Evolutionary conservation across 1,140 invertebrate species (phyloP), one percentile per base, ranked within the genome.

Genomic region (Saccostrea cuccullata): DNA sequence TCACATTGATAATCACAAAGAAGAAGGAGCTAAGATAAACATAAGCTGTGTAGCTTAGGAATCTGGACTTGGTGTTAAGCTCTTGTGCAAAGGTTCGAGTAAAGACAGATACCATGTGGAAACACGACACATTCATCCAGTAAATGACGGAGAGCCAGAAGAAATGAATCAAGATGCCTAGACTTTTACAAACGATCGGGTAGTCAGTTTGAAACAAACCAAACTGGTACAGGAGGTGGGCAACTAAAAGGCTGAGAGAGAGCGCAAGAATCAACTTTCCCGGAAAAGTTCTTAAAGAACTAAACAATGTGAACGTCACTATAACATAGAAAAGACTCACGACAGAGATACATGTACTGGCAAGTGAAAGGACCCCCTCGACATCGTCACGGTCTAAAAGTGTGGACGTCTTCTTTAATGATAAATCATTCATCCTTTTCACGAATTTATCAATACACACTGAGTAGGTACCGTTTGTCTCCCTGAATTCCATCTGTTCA

Each of bases 41-140:
- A 13, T 77, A 77, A 13, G 30, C 2, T 30, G 26, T 30, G 26
- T 77, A 77, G 30, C 70, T 15, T 26, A 77, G 15, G 12, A 77
- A 30, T 26, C 70, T 77, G 9, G 70, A 77, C 15, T 30, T 30
- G 4, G 23, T 36, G 23, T 77, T 17, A 15, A 36, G 0, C 2
- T 26, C 70, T 23, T 30, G 70, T 4, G 30, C 5, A 13, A 77
- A 30, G 13, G 15, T 30, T 77, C 70, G 23, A 3, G 70, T 77
- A 77, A 77, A 77, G 30, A 88, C 89, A 11, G n/a, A 77, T 36
- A 84, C 87, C 89, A 86, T 88, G 77, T 90, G 89, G n/a, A 88
- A n/a, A n/a, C 84, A 86, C 55, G 86, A 90, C 5, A 90, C 77
- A 20, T 73, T 88, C 89, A 88, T 86, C 73, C 87, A 86, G 36